These are phyloP conservation scores for Sebastolobus alascanus DNA, from an alignment of 2,797 vertebrate genomes.

Conservation along the genomic window DNA sequence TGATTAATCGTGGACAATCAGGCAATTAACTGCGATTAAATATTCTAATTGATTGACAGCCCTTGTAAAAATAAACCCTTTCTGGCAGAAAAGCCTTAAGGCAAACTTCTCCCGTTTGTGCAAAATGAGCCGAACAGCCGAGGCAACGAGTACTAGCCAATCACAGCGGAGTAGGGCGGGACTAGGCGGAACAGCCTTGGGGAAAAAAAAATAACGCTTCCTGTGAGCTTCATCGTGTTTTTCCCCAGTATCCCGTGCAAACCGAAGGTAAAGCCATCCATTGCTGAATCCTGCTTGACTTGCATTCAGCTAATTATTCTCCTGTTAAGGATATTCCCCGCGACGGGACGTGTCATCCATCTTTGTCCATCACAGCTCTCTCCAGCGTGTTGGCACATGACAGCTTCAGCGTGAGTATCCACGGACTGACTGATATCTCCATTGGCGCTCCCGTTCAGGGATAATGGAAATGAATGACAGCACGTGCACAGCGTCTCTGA, in stretches of 20 bases:
- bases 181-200: too few relatives aligned
- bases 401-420: constrained; percentile 64
- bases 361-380: constrained; percentile 61
- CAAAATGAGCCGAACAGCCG: too few relatives aligned
- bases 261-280: constrained; percentile 1
- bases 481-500: constrained; percentile 38
- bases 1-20: too few relatives aligned
- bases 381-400: constrained; percentile 61
- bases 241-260: not conserved
- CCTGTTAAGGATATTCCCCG: constrained; percentile 50
- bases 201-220: not conserved
- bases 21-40: too few relatives aligned
- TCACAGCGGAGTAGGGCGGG: too few relatives aligned
- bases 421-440: constrained; percentile 77
- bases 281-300: not conserved
- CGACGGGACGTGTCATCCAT: constrained; percentile 62
- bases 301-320: constrained; percentile 54
- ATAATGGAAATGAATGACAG: constrained; percentile 78
- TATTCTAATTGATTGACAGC: too few relatives aligned
- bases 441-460: constrained; percentile 58
- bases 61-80: too few relatives aligned
- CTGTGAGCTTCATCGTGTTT: not conserved
- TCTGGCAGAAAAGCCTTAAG: too few relatives aligned
- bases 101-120: too few relatives aligned
- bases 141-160: too few relatives aligned